A percentile compares a stretch with the other conserved stretches of the same genome.
These are phyloP conservation scores for Elephantulus edwardii DNA, from an alignment of 2,113 vertebrate genomes.

Conservation along the genomic window DNA sequence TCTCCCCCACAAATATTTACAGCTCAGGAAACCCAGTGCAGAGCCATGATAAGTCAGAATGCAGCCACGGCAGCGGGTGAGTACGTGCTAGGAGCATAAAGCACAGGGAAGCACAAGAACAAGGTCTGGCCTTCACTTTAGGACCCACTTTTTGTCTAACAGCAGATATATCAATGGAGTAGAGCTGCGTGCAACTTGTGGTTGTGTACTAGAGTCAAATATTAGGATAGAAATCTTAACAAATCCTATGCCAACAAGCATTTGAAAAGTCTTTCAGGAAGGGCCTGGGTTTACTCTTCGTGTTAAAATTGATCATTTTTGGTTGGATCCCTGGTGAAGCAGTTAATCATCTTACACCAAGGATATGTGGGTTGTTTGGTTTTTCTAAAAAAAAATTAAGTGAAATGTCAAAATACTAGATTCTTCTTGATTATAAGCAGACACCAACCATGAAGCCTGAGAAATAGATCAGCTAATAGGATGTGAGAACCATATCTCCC, in stretches of 20 bases:
- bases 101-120: not conserved
- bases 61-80: too few species aligned
- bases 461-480: not conserved
- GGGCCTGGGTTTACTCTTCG: not conserved
- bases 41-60: too few species aligned
- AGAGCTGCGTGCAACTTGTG: not conserved
- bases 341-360: not conserved
- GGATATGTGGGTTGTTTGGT: too few species aligned
- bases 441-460: not conserved
- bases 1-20: too few species aligned
- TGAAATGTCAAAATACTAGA: not conserved
- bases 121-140: not conserved
- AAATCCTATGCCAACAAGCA: not conserved
- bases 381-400: slow-evolving; percentile 5
- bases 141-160: accelerated
- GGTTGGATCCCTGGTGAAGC: not conserved
- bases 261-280: not conserved
- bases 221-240: not conserved
- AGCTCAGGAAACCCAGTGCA: too few species aligned
- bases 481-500: not conserved
- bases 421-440: not conserved
- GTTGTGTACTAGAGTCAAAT: not conserved
- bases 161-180: not conserved
- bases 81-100: not conserved
- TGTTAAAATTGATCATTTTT: not conserved